Base-by-base conservation (phyloP, 1,140 invertebrate species). In the Laodelphax striatellus region DNA sequence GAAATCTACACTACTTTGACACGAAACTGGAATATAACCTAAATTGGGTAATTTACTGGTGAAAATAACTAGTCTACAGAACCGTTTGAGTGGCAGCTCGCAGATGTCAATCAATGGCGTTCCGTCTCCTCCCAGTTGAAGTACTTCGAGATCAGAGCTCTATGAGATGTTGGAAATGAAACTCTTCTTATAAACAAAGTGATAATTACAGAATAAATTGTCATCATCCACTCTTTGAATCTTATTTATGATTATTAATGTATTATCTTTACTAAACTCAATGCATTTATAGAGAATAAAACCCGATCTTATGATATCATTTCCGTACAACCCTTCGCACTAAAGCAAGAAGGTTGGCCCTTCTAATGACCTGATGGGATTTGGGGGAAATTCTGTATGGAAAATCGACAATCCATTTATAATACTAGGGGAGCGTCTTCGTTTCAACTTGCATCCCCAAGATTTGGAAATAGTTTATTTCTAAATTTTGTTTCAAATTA, bases 81-180 rank as follows among this genome's bases (percentile, higher is more conserved):
- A 8, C 16, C 16, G 21, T 50, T 50, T 50, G 46, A 50, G 46
- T 50, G 46, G 46, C 46, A 50, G 46, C 46, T 50, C 46, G 46
- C 21, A 50, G 46, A 50, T 50, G 46, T 50, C 46, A 50, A 50
- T 50, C 46, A 50, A 50, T 50, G 46, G 46, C 46, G 46, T 17
- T 50, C 11, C 46, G 46, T 50, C 46, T 50, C 46, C 46, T 50
- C 46, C 46, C 46, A 50, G 46, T 50, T 50, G 16, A 10, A 50
- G 46, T 22, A 16, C 46, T 50, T 50, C 14, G 16, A 19, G 46
- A 50, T 50, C 8, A 19, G 21, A 50, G 46, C 46, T 16, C 5
- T 22, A 50, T 50, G 21, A 14, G 46, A 22, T 9, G 6, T 50
- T 17, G 21, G 46, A 22, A 50, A 50, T 19, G 21, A 50, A 11